A percentile compares a stretch with the other conserved stretches of the same genome.
Conservation (phyloP, 2,113 vertebrate genomes). For the Orthonyx spaldingii region DNA sequence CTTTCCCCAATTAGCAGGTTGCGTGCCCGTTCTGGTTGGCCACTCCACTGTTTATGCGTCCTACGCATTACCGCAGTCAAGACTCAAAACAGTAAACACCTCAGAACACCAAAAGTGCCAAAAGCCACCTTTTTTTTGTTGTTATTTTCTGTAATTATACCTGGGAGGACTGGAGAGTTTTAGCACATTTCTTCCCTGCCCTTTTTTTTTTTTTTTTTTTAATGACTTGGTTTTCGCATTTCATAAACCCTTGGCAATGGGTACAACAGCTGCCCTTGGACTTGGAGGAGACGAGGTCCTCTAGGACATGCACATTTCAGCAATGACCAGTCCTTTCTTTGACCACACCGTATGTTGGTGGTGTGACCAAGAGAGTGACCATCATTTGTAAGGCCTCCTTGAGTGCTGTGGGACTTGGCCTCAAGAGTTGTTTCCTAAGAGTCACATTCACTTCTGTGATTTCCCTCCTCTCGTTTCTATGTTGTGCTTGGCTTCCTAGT, state of each 20-base stretch:
- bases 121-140: conserved; percentile 32
- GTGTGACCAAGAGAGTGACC: neutral
- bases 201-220: neutral
- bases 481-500: neutral
- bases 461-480: neutral
- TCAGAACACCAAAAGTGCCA: neutral
- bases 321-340: neutral
- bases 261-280: neutral
- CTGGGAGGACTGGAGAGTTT: neutral
- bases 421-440: neutral
- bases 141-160: conserved; percentile 49
- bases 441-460: accelerated
- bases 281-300: neutral
- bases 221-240: neutral
- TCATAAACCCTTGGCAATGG: neutral
- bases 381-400: accelerated
- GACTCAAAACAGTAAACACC: conserved; percentile 13
- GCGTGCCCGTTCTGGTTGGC: neutral
- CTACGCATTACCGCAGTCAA: neutral
- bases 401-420: neutral
- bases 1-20: conserved; percentile 15
- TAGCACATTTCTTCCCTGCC: neutral
- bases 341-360: neutral
- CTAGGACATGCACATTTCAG: neutral
- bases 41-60: neutral